Percentiles rank a stretch among this genome's conserved stretches.
phyloP scores from a whole-genome alignment of 2,113 vertebrate genomes.

The Myodes glareolus region DNA sequence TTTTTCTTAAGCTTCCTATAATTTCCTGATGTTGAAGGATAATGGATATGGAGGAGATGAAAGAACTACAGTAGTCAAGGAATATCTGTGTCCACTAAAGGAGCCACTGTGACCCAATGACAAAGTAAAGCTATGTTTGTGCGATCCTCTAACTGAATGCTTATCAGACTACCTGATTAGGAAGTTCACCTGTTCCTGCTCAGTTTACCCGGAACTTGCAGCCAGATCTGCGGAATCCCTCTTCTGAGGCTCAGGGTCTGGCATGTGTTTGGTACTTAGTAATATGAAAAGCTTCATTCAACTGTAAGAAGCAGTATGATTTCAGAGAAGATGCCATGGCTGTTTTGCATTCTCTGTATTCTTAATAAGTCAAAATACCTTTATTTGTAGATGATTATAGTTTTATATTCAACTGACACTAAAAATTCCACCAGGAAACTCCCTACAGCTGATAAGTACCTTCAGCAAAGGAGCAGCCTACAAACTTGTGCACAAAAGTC shows the following conservation, averaged over 20 bases:
- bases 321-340: conserved; percentile 1
- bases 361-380: not conserved
- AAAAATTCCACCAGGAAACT: not conserved
- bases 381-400: not conserved
- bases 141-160: not conserved
- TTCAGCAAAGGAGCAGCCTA: not conserved
- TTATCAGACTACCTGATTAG: not conserved
- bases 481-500: not conserved
- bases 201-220: conserved; percentile 13
- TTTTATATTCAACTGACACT: not conserved
- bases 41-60: not conserved
- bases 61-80: not conserved
- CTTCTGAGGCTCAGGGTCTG: not conserved
- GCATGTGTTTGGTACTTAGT: not conserved
- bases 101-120: not conserved
- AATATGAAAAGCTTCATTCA: conserved; percentile 19
- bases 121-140: not conserved
- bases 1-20: not conserved
- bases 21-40: not conserved
- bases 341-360: not conserved
- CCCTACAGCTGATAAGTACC: not conserved
- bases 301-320: not conserved
- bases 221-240: not conserved
- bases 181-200: not conserved
- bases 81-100: not conserved